Conservation (phyloP, 1,140 invertebrate species). For the Calycopis cecrops region DNA sequence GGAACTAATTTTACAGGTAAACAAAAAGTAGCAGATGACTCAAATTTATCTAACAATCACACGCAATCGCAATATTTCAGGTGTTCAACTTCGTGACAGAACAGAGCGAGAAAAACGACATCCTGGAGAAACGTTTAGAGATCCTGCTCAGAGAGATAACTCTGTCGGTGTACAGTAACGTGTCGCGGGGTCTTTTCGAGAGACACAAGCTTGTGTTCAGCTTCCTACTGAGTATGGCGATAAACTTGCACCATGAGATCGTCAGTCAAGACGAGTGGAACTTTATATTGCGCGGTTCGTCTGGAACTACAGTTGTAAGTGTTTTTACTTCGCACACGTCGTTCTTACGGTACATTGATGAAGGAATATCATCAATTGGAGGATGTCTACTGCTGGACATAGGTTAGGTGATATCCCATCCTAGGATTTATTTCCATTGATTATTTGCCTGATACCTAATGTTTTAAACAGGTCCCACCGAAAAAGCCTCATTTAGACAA, state of each 20-base stretch:
- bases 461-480: constrained; percentile 42
- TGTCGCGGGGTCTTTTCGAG: constrained; percentile 93
- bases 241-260: constrained; percentile 78
- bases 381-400: too few species aligned
- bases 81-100: constrained; percentile 86
- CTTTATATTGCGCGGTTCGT: constrained; percentile 83
- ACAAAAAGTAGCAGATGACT: too few species aligned
- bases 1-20: too few species aligned
- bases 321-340: neutral
- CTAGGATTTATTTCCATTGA: too few species aligned
- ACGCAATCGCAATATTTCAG: too few species aligned
- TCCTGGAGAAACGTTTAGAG: constrained; percentile 79
- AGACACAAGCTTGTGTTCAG: constrained; percentile 93
- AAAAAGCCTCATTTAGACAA: constrained; percentile 75
- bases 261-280: constrained; percentile 80
- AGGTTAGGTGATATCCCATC: too few species aligned
- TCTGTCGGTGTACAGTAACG: constrained; percentile 87
- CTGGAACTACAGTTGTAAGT: constrained; percentile 69
- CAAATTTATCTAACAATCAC: too few species aligned
- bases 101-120: constrained; percentile 79
- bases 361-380: too few species aligned
- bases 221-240: constrained; percentile 87
- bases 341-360: too few species aligned
- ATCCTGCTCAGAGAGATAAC: constrained; percentile 86
- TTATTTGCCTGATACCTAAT: neutral